phyloP scores from a whole-genome alignment of 2,113 vertebrate genomes.

The Ovis aries region ARS-UI_Ramb_v3.0 NC_056054.1:57692001-57692500 shows the following conservation, averaged over 20 bases:
- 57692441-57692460: not conserved
- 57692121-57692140: not conserved
- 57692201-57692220: not conserved
- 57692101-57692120: not conserved
- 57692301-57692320: not conserved
- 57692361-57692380: not conserved
- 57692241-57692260: conserved; percentile 5
- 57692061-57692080: conserved; percentile 24
- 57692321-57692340: not conserved
- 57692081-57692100: conserved; percentile 59
- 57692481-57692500: not conserved
- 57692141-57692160: not conserved
- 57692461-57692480: not conserved
- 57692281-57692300: not conserved
- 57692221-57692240: not conserved
- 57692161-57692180: not conserved
- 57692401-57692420: not conserved
- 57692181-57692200: not conserved
- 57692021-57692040: conserved; percentile 78
- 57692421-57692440: not conserved
- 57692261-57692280: not conserved
- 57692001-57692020: conserved; percentile 80
- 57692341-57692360: not conserved
- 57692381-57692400: not conserved
- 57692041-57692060: conserved; percentile 70